Evolutionary conservation across 1,140 invertebrate species (phyloP).

Genomic region (Sesamia nonagrioides): DNA sequence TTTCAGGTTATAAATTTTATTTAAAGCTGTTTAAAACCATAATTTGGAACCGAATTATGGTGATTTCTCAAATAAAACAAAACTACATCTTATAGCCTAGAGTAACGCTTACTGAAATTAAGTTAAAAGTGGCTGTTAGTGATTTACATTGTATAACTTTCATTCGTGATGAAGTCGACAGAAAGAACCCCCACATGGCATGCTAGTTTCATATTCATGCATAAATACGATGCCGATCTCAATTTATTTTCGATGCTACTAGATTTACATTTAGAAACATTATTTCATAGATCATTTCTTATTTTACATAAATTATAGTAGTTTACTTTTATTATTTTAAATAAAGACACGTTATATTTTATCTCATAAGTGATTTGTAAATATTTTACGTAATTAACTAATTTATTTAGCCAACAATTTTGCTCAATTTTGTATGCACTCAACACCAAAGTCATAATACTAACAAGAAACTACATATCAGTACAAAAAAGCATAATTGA

Average conservation of each 20-base stretch:
- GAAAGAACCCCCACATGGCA: slow-evolving; percentile 56
- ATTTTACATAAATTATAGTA: slow-evolving; percentile 72
- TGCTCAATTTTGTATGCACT: slow-evolving; percentile 86
- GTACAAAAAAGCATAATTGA: slow-evolving; percentile 84
- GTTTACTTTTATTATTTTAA: slow-evolving; percentile 70
- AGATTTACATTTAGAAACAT: slow-evolving; percentile 67
- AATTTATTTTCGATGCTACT: slow-evolving; percentile 85
- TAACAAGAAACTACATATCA: slow-evolving; percentile 79
- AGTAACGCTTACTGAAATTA: background rate
- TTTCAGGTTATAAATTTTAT: background rate
- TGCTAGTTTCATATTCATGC: slow-evolving; percentile 67
- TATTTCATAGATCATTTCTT: slow-evolving; percentile 69
- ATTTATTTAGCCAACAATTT: slow-evolving; percentile 85
- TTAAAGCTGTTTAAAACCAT: background rate
- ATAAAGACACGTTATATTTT: slow-evolving; percentile 82
- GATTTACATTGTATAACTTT: background rate
- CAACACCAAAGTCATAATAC: slow-evolving; percentile 86
- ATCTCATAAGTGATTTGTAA: slow-evolving; percentile 72
- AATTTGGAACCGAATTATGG: background rate
- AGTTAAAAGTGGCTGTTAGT: background rate
- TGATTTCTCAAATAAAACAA: background rate
- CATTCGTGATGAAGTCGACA: slow-evolving; percentile 11
- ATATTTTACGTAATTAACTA: slow-evolving; percentile 78
- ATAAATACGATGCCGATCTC: slow-evolving; percentile 76
- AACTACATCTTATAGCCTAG: background rate